These are phyloP conservation scores for Ondatra zibethicus DNA, from an alignment of 2,113 vertebrate genomes.

Conservation along the genomic window DNA sequence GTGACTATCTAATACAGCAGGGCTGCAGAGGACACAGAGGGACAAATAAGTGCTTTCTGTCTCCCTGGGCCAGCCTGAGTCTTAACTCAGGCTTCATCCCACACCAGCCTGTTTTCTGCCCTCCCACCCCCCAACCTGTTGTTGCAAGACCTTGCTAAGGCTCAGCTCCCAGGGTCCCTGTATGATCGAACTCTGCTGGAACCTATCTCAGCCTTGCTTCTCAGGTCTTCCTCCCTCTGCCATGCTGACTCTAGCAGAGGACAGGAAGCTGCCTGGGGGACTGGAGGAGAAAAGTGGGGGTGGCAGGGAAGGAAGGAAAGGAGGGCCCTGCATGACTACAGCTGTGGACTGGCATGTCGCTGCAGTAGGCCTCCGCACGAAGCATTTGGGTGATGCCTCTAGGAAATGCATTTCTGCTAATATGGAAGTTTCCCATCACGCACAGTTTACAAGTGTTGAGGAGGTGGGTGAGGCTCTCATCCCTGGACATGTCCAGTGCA, in stretches of 20 bases:
- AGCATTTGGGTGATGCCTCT: background rate
- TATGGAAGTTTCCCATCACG: background rate
- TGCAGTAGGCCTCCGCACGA: no score
- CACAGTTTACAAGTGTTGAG: background rate
- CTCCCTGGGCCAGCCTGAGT: background rate
- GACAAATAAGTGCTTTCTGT: no score
- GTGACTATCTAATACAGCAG: background rate
- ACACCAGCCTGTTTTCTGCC: background rate
- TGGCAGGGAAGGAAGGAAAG: background rate
- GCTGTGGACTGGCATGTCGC: fast-evolving
- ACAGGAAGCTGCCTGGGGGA: background rate
- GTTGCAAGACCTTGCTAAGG: background rate
- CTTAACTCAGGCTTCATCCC: background rate
- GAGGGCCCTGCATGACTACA: no score
- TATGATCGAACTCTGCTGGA: background rate
- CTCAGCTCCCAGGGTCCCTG: background rate
- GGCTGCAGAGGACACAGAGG: background rate
- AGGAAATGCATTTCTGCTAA: background rate
- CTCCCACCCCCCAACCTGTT: background rate
- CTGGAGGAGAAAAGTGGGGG: background rate
- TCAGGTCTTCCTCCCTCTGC: background rate
- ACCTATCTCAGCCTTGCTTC: background rate
- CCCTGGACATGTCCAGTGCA: background rate
- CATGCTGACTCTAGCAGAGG: background rate
- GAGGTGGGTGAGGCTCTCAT: background rate